These are phyloP conservation scores for Drosophila erecta DNA, from an alignment of 1,140 invertebrate species.

Conservation along the genomic window DNA sequence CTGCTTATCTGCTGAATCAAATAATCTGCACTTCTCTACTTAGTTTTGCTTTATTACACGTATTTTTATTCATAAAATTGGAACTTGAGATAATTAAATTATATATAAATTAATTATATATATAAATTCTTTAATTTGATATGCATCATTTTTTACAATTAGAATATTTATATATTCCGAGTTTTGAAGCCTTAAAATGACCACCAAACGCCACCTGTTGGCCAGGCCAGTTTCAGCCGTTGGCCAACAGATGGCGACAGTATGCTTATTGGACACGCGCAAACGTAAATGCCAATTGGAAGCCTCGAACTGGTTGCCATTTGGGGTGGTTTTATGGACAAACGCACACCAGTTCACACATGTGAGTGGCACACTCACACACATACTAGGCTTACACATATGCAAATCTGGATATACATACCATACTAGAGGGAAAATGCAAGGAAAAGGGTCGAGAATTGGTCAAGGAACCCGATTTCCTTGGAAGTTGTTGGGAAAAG, in stretches of 20 bases:
- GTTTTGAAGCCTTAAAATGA: not conserved
- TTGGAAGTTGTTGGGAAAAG: not conserved
- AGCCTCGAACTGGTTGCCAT: slow-evolving; percentile 55
- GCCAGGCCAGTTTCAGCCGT: slow-evolving; percentile 20
- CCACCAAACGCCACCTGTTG: slow-evolving; percentile 60
- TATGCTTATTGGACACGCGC: slow-evolving; percentile 73
- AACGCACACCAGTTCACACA: slow-evolving; percentile 14
- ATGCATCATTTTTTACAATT: no score
- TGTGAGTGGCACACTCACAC: slow-evolving; percentile 8
- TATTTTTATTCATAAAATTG: no score
- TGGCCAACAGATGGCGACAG: slow-evolving; percentile 60
- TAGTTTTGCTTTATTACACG: no score
- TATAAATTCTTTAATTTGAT: no score
- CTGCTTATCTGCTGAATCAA: not conserved
- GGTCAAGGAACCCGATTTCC: slow-evolving; percentile 39
- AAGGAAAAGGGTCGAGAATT: slow-evolving; percentile 13
- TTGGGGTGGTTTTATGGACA: slow-evolving; percentile 63
- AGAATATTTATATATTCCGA: not conserved
- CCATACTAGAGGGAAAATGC: not conserved
- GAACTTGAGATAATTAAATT: no score
- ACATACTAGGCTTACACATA: not conserved
- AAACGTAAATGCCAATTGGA: slow-evolving; percentile 81
- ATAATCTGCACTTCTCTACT: no score
- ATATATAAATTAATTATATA: no score
- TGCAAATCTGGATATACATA: slow-evolving; percentile 21